Evolutionary conservation across 1,140 invertebrate species (phyloP).

Genomic region (Platorchestia sp.): DNA sequence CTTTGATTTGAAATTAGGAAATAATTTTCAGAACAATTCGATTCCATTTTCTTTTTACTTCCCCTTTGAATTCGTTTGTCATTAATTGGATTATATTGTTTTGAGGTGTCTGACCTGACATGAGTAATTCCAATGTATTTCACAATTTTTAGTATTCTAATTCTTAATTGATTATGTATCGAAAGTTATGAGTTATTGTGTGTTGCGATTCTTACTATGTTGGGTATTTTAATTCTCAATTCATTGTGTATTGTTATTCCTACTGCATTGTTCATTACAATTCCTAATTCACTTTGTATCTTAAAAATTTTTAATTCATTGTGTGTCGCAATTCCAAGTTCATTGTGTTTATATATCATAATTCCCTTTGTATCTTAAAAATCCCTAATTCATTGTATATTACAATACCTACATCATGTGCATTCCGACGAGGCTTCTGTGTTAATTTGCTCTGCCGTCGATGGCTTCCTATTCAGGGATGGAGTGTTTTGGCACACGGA

Average conservation of each 20-base stretch:
- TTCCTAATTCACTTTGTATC: no score
- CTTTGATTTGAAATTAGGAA: background rate
- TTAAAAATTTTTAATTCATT: no score
- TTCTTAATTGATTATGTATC: no score
- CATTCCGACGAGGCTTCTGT: background rate
- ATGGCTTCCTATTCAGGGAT: background rate
- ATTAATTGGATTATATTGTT: background rate
- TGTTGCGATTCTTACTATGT: no score
- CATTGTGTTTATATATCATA: no score
- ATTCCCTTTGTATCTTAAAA: no score
- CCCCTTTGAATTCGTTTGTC: background rate
- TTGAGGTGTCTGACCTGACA: background rate
- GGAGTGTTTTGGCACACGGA: background rate
- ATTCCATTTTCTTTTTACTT: background rate
- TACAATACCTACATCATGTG: background rate
- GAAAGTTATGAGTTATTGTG: no score
- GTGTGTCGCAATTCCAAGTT: background rate
- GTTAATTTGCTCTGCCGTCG: background rate
- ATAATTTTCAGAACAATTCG: background rate
- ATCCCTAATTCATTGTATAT: no score
- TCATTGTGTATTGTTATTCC: no score
- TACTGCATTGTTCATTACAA: no score
- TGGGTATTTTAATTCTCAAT: no score
- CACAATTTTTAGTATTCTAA: background rate
- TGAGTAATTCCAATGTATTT: background rate